Base-by-base conservation (phyloP, 2,113 vertebrate species). In the Peucedramus taeniatus region DNA sequence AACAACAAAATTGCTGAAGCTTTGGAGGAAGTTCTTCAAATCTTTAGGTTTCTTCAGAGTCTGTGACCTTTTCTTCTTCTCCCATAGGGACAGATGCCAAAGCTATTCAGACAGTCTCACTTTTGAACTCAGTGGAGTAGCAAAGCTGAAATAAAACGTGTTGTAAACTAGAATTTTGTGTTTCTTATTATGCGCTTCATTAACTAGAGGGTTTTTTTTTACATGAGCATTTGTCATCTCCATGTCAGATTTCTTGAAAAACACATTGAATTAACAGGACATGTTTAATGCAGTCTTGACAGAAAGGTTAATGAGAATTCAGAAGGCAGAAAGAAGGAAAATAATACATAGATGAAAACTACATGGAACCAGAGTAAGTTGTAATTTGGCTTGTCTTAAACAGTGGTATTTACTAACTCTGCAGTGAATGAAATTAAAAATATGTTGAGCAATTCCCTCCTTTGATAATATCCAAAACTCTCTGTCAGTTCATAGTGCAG, bases 281-380 rank as follows among this genome's bases (percentile, higher is more conserved):
- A 17, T 44, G 59, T 94, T 92, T 94, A 92, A 79, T 72, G 61
- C 72, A 93, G 17, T 90, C 76, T 60, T 96, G 95, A 91, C 91
- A 90, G 69, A 95, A 94, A 96, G 87, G 96, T 97, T 97, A 97
- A 97, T 96, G 92, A 96, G 76, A 95, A 96, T 94, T 95, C 72
- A 72, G 85, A 82, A 90, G 35, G 66, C 50, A 23, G 31, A 40
- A 93, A 68, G 80, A 89, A 80, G 65, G 78, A 70, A 87, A 95
- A 92, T 88, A 79, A 59, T 87, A 30, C 57, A 33, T 82, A 45
- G 60, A 69, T 83, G 56, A 69, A 93, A 93, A 65, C 94, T 87
- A 7, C 33, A 53, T 69, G 90, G 63, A 91, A 63, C 30, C 53
- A 87, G n/a, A 93, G 24, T 74, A 82, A 90, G 61, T 40, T 84